phyloP scores from a whole-genome alignment of 2,797 vertebrate genomes.

The Ciconia nigra region DNA sequence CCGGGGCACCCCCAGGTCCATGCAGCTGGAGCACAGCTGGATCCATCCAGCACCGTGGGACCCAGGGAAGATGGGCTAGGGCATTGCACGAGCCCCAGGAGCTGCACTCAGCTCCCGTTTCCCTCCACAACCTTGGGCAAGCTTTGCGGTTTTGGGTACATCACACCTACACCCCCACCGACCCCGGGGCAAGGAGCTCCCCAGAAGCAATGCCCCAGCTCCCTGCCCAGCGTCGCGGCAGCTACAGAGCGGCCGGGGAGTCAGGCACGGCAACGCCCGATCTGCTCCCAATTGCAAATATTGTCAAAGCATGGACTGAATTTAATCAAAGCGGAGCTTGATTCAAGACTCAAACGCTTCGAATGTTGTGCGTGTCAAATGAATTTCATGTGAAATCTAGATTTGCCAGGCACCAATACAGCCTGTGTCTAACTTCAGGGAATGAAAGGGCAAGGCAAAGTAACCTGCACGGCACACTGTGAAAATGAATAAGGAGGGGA shows the following conservation, averaged over 20 bases:
- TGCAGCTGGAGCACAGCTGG: neutral
- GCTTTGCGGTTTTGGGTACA: neutral
- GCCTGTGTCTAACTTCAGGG: neutral
- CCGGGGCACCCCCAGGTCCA: neutral
- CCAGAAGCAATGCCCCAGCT: neutral
- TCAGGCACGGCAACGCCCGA: accelerated
- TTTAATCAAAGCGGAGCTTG: neutral
- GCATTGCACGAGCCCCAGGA: accelerated
- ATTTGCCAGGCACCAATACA: neutral
- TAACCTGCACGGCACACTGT: accelerated
- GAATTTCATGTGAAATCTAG: neutral
- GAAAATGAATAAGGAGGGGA: neutral
- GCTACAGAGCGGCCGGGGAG: neutral
- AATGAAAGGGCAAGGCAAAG: neutral
- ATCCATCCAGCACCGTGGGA: neutral
- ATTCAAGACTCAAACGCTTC: accelerated
- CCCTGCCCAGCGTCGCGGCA: accelerated
- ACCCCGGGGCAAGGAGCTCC: neutral
- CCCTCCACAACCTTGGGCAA: neutral
- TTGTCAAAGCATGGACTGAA: neutral
- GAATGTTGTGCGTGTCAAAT: neutral
- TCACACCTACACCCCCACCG: neutral
- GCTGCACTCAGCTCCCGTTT: neutral
- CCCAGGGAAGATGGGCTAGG: neutral
- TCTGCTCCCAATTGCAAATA: neutral